Evolutionary conservation across 1,140 invertebrate species (phyloP).

Genomic region (Diorhabda carinulata): DNA sequence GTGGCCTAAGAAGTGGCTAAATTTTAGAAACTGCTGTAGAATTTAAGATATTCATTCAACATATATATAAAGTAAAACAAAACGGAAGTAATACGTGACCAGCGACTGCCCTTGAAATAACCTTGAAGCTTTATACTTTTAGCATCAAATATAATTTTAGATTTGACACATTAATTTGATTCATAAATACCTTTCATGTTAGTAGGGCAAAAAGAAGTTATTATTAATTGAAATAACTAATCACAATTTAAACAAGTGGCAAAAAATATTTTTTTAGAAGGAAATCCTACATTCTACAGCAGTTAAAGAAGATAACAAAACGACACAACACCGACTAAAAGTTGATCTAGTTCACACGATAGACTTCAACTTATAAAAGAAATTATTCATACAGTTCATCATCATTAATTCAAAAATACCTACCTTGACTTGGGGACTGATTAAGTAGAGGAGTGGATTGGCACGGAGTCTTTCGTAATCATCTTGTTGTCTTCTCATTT

Average conservation of each 20-base stretch:
- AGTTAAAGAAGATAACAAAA: conserved; percentile 3
- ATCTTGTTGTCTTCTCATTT: conserved; percentile 85
- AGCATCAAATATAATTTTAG: no score
- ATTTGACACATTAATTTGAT: no score
- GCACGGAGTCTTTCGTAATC: conserved; percentile 86
- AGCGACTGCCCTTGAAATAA: no score
- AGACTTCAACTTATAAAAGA: not conserved
- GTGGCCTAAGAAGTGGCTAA: not conserved
- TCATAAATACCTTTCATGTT: no score
- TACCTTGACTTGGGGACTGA: conserved; percentile 96
- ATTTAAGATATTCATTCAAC: not conserved
- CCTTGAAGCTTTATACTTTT: no score
- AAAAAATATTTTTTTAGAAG: no score
- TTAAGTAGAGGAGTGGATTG: conserved; percentile 90
- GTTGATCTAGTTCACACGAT: conserved; percentile 12
- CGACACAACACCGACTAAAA: conserved; percentile 17
- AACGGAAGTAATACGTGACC: no score
- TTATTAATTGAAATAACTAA: no score
- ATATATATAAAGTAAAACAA: no score
- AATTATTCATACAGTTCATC: not conserved
- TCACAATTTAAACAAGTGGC: no score
- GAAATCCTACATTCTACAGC: not conserved
- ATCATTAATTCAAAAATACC: not conserved
- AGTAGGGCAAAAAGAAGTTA: no score
- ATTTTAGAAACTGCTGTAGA: not conserved